These are phyloP conservation scores for Microcebus ravelobensis DNA, from an alignment of 2,113 vertebrate genomes.

Conservation along the genomic window DNA sequence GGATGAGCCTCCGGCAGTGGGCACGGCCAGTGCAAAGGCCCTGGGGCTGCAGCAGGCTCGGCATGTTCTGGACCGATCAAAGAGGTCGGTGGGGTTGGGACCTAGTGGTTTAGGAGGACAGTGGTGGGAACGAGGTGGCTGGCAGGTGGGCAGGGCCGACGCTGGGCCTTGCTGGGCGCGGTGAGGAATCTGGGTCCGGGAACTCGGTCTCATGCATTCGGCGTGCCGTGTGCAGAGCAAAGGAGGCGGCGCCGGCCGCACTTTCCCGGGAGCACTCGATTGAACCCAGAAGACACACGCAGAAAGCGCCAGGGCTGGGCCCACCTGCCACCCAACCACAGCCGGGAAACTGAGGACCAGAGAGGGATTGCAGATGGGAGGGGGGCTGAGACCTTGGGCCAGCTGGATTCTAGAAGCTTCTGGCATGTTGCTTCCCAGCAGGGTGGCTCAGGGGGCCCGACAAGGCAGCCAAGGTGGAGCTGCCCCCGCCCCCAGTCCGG, in stretches of 20 bases:
- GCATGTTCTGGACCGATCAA: neutral
- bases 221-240: neutral
- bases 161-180: neutral
- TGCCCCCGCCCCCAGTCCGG: neutral
- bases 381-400: neutral
- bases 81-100: neutral
- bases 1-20: neutral
- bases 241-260: neutral
- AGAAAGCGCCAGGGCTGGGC: neutral
- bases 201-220: neutral
- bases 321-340: neutral
- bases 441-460: neutral
- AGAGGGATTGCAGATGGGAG: neutral
- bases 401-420: neutral
- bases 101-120: no score
- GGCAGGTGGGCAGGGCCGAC: rapidly evolving
- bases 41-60: neutral
- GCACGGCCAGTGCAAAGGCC: neutral
- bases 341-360: neutral
- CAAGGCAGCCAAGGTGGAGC: neutral
- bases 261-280: rapidly evolving
- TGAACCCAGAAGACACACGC: rapidly evolving
- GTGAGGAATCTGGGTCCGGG: no score
- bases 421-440: neutral
- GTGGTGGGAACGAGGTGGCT: neutral